These are phyloP conservation scores for Pempheris klunzingeri DNA, from an alignment of 2,797 vertebrate species.

Conservation along the genomic window DNA sequence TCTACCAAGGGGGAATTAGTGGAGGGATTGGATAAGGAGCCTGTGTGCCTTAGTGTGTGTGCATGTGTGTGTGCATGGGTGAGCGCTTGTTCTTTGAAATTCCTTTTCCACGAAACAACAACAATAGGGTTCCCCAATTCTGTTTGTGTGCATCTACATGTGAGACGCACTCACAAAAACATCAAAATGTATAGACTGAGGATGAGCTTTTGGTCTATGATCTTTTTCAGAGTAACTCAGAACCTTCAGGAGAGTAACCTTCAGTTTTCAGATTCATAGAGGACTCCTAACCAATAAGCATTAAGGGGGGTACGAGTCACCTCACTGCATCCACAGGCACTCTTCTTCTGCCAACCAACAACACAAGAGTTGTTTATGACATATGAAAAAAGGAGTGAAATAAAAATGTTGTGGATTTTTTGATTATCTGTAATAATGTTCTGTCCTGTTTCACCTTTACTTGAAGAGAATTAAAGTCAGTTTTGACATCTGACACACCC, in stretches of 20 bases:
- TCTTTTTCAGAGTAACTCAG: not conserved
- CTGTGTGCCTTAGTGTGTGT: slow-evolving; percentile 60
- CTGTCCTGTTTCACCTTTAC: not conserved
- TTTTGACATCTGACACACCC: not conserved
- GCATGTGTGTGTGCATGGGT: slow-evolving; percentile 36
- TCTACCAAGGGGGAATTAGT: slow-evolving; percentile 84
- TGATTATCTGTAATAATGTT: not conserved
- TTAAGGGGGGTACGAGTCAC: not conserved
- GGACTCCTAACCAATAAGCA: not conserved
- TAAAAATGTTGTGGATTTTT: not conserved
- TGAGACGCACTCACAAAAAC: slow-evolving; percentile 33
- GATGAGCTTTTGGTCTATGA: not conserved
- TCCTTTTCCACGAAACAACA: slow-evolving; percentile 62
- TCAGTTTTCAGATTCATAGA: not conserved
- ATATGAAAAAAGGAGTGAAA: not conserved
- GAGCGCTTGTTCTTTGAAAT: slow-evolving; percentile 70
- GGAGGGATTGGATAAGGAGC: slow-evolving; percentile 82
- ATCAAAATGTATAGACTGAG: not conserved
- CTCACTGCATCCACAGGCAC: not conserved
- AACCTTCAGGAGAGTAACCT: not conserved
- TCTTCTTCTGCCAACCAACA: not conserved
- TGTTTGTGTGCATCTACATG: slow-evolving; percentile 68
- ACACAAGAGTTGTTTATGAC: not conserved
- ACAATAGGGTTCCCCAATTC: slow-evolving; percentile 66
- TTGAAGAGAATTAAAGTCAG: not conserved